Conservation (phyloP, 1,140 invertebrate genomes). For the Metaphire vulgaris region DNA sequence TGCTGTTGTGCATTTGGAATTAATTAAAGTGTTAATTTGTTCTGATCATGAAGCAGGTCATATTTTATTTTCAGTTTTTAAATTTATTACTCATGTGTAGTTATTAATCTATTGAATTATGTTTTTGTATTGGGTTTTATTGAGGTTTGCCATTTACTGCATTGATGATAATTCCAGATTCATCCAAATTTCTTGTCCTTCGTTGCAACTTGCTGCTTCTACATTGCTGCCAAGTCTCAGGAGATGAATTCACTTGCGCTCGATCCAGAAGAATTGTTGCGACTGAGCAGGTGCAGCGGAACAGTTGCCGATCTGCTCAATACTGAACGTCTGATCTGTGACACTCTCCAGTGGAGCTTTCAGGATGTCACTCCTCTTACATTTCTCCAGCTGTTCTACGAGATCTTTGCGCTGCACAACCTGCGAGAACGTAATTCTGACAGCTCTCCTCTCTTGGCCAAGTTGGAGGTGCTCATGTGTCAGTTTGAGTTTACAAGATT, state of each 20-base stretch:
- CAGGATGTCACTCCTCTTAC: slow-evolving; percentile 27
- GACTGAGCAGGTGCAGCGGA: slow-evolving; percentile 29
- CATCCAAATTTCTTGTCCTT: slow-evolving; percentile 33
- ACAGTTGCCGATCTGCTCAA: slow-evolving; percentile 28
- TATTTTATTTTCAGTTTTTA: too few species aligned
- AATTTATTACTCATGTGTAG: too few species aligned
- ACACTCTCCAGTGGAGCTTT: slow-evolving; percentile 33
- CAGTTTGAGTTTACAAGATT: slow-evolving; percentile 25
- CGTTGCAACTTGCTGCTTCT: slow-evolving; percentile 32
- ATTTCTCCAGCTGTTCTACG: slow-evolving; percentile 31
- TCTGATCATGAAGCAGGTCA: too few species aligned
- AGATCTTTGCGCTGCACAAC: slow-evolving; percentile 19
- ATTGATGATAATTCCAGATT: too few species aligned
- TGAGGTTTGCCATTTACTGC: too few species aligned
- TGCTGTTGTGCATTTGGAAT: too few species aligned
- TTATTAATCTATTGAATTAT: too few species aligned
- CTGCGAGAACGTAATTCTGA: not conserved
- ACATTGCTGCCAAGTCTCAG: slow-evolving; percentile 30
- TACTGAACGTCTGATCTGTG: slow-evolving; percentile 32
- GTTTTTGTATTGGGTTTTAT: too few species aligned
- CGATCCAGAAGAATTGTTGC: slow-evolving; percentile 23
- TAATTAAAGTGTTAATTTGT: too few species aligned
- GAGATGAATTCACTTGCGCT: slow-evolving; percentile 29
- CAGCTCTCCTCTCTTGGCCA: slow-evolving; percentile 20
- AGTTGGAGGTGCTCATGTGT: slow-evolving; percentile 31